Percentiles rank a stretch among this genome's conserved stretches.
Evolutionary conservation across 37 sponge, comb jelly and placozoan species (phyloP).

Genomic region (Tethya wilhelma): DNA sequence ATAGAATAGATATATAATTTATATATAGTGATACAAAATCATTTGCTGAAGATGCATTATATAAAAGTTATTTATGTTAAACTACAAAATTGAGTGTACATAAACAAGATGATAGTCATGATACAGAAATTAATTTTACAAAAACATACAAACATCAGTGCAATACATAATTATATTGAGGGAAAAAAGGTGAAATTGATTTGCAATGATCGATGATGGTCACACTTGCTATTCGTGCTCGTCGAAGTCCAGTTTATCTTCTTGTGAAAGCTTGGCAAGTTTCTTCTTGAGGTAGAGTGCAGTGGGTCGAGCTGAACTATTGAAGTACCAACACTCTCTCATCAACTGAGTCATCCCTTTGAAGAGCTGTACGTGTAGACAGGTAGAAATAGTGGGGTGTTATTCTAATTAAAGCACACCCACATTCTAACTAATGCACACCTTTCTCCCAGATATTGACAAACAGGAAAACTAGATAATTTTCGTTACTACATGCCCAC

Average conservation of each 20-base stretch:
- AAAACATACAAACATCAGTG: no score
- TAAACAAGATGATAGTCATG: no score
- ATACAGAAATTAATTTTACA: no score
- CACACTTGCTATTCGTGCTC: no score
- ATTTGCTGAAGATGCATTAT: no score
- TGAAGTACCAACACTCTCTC: conserved; percentile 80
- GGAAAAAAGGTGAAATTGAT: no score
- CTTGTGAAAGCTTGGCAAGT: conserved; percentile 33
- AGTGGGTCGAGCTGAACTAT: conserved; percentile 70
- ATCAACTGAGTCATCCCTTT: conserved; percentile 49
- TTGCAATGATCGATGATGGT: no score
- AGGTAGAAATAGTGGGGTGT: neutral
- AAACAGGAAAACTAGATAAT: neutral
- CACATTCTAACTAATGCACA: neutral
- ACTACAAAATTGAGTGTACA: no score
- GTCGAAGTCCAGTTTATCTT: conserved; percentile 22
- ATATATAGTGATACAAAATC: no score
- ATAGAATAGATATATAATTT: no score
- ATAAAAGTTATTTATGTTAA: no score
- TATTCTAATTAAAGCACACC: neutral
- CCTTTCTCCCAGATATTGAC: neutral
- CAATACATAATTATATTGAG: no score
- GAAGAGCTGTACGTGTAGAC: conserved; percentile 37
- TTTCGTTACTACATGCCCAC: neutral
- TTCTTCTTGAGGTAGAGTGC: conserved; percentile 78